These are phyloP conservation scores for Trichechus manatus DNA, from an alignment of 2,113 vertebrate species.

Conservation along the genomic window DNA sequence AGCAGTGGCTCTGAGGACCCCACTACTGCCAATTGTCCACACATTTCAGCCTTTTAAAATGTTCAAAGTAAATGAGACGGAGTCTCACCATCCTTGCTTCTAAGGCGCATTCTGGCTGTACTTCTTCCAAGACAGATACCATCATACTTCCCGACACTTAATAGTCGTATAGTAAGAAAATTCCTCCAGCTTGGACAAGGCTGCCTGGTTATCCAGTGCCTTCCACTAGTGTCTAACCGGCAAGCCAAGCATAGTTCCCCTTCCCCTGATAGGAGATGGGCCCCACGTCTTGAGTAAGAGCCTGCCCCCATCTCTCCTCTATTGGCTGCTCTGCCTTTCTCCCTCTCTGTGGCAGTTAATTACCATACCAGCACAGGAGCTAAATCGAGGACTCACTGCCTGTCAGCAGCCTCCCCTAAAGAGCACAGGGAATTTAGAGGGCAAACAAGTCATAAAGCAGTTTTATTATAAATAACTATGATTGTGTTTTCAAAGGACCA, in stretches of 20 bases:
- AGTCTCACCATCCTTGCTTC: too few species aligned
- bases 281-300: not conserved
- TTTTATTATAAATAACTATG: conserved; percentile 68
- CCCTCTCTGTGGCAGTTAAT: not conserved
- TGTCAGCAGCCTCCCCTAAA: conserved; percentile 6
- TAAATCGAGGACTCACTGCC: not conserved
- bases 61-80: too few species aligned
- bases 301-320: not conserved
- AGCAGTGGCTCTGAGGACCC: not conserved
- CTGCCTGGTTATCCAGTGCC: not conserved
- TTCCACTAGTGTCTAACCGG: not conserved
- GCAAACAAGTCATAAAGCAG: conserved; percentile 44
- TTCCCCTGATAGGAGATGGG: not conserved
- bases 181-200: not conserved
- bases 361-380: not conserved
- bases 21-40: not conserved
- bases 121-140: too few species aligned
- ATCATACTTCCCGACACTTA: too few species aligned
- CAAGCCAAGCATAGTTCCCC: not conserved
- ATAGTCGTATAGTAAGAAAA: too few species aligned
- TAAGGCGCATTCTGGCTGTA: too few species aligned
- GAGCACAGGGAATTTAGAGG: conserved; percentile 57
- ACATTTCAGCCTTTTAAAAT: conserved; percentile 4
- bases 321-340: not conserved
- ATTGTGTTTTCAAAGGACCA: conserved; percentile 43